These are phyloP conservation scores for Aldrovandia affinis DNA, from an alignment of 2,797 vertebrate species.

Conservation along the genomic window DNA sequence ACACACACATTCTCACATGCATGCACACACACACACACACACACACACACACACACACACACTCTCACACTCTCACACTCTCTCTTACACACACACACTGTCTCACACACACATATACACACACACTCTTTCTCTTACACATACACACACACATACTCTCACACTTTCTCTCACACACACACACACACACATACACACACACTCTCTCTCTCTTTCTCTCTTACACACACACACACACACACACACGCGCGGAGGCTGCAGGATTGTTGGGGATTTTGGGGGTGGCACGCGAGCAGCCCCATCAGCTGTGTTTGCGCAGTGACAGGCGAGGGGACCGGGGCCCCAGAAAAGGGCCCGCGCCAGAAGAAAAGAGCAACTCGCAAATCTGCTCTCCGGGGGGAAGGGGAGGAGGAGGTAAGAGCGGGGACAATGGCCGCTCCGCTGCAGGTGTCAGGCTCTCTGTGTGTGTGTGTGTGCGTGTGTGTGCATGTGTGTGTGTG, in stretches of 20 bases:
- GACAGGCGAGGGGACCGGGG: conserved; percentile 73
- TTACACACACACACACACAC: conserved; percentile 41
- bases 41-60: too few species aligned
- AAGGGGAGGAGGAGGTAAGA: not conserved
- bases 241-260: conserved; percentile 50
- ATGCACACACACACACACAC: conserved; percentile 5
- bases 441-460: conserved; percentile 76
- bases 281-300: conserved; percentile 87
- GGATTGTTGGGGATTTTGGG: conserved; percentile 67
- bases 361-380: conserved; percentile 62
- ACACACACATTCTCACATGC: conserved; percentile 31
- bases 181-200: conserved; percentile 24
- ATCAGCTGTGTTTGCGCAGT: conserved; percentile 98
- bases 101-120: conserved; percentile 42
- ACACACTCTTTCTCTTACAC: too few species aligned
- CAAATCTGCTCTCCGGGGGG: conserved; percentile 57
- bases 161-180: conserved; percentile 23
- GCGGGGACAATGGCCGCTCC: conserved; percentile 70
- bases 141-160: conserved; percentile 23
- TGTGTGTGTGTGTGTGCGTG: conserved; percentile 48
- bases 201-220: conserved; percentile 34
- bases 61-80: conserved; percentile 26
- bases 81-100: too few species aligned
- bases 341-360: conserved; percentile 47
- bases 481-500: conserved; percentile 50